Percentiles rank a stretch among this genome's conserved stretches.
These are phyloP conservation scores for Drosophila borealis DNA, from an alignment of 2,888 invertebrate species.

Conservation along the genomic window DNA sequence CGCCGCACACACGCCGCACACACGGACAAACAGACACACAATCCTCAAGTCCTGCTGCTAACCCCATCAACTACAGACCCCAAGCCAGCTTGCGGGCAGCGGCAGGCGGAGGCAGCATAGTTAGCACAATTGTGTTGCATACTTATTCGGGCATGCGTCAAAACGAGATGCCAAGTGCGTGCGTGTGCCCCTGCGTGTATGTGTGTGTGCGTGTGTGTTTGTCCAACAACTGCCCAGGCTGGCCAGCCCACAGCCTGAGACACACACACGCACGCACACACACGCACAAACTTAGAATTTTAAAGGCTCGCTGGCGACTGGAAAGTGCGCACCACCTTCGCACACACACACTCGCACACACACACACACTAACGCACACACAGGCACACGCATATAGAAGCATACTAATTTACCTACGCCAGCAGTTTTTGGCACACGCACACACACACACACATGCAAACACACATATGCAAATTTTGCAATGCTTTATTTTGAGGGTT, in stretches of 20 bases:
- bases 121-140: slow-evolving; percentile 79
- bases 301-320: slow-evolving; percentile 34
- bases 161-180: slow-evolving; percentile 56
- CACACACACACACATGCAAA: slow-evolving; percentile 33
- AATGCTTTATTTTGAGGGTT: slow-evolving; percentile 74
- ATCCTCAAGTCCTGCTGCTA: slow-evolving; percentile 12
- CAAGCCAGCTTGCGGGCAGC: not conserved
- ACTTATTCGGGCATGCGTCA: slow-evolving; percentile 75
- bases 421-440: slow-evolving; percentile 68
- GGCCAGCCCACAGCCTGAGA: slow-evolving; percentile 25
- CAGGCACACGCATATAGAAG: slow-evolving; percentile 25
- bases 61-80: slow-evolving; percentile 21
- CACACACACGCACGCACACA: slow-evolving; percentile 19
- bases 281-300: slow-evolving; percentile 58
- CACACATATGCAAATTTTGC: slow-evolving; percentile 72
- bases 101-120: slow-evolving; percentile 59
- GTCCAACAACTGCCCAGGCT: slow-evolving; percentile 71
- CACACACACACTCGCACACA: slow-evolving; percentile 27
- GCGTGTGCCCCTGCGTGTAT: slow-evolving; percentile 19
- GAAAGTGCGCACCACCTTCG: slow-evolving; percentile 64
- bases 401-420: slow-evolving; percentile 77
- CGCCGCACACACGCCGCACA: slow-evolving; percentile 34
- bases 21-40: slow-evolving; percentile 12
- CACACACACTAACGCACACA: slow-evolving; percentile 18
- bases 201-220: slow-evolving; percentile 12